These are phyloP conservation scores for Scolopax rusticola DNA, from an alignment of 2,797 vertebrate species.

Conservation along the genomic window DNA sequence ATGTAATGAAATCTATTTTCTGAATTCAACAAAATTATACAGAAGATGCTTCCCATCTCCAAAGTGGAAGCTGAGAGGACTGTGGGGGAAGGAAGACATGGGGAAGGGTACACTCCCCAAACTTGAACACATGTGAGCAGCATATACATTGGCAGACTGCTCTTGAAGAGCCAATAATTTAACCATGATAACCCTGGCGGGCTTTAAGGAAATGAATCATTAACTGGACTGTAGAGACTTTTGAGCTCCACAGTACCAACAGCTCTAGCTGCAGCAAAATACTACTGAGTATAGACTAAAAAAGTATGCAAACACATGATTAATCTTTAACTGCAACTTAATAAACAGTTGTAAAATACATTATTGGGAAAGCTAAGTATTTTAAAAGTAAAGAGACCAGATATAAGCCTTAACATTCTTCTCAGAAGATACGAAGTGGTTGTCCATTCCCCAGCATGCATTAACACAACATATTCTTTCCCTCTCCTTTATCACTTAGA, in stretches of 20 bases:
- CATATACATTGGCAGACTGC: background rate
- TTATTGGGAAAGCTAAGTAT: background rate
- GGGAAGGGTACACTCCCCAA: background rate
- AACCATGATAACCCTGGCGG: background rate
- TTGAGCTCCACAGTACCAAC: background rate
- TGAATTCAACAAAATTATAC: background rate
- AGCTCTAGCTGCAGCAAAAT: background rate
- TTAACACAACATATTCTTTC: background rate
- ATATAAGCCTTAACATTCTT: background rate
- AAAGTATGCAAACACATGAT: background rate
- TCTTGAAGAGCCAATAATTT: background rate
- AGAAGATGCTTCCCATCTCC: background rate
- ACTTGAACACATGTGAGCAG: background rate
- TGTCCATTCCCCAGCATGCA: background rate
- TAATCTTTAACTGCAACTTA: background rate
- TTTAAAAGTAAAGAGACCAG: background rate
- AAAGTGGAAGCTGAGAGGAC: background rate
- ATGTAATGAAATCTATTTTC: background rate
- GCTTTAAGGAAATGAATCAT: background rate
- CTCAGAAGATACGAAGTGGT: background rate
- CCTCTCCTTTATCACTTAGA: background rate
- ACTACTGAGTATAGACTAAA: background rate
- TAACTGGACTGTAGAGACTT: background rate
- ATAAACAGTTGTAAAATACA: background rate
- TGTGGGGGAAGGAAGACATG: accelerated